phyloP scores from a whole-genome alignment of 2,797 vertebrate genomes.

The Phoxinus dragarum region DNA sequence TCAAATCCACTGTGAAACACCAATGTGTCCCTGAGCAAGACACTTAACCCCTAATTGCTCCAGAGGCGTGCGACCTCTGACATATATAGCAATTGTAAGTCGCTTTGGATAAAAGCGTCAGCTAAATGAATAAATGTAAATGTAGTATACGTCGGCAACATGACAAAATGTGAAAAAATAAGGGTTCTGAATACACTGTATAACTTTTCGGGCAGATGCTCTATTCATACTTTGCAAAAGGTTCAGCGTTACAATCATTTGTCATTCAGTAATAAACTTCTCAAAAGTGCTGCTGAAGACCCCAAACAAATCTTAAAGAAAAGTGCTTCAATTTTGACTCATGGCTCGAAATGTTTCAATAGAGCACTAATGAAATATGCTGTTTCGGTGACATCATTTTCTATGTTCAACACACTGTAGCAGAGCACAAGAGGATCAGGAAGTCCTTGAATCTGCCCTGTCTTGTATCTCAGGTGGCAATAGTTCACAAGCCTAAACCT shows the following conservation, averaged over 20 bases:
- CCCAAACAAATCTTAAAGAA: neutral
- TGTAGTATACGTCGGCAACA: neutral
- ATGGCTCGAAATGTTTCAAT: neutral
- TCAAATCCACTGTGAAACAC: too few relatives aligned
- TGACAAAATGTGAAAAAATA: neutral
- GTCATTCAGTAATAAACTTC: slow-evolving; percentile 52
- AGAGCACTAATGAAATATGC: neutral
- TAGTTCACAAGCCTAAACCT: neutral
- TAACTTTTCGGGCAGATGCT: neutral
- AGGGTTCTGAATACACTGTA: neutral
- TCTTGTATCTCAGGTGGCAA: neutral
- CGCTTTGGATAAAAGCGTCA: too few relatives aligned
- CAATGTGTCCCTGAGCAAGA: too few relatives aligned
- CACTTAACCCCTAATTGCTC: too few relatives aligned
- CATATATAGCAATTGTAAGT: too few relatives aligned
- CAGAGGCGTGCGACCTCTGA: too few relatives aligned
- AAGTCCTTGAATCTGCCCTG: neutral
- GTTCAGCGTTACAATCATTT: slow-evolving; percentile 70
- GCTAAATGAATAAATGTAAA: too few relatives aligned
- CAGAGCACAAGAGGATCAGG: neutral
- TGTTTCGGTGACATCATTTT: neutral
- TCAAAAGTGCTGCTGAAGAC: slow-evolving; percentile 20
- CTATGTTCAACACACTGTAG: neutral
- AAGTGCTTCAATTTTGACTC: neutral
- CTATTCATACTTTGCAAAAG: slow-evolving; percentile 40